Evolutionary conservation across 2,888 invertebrate genomes (phyloP).

Genomic region (Diadromus collaris): DNA sequence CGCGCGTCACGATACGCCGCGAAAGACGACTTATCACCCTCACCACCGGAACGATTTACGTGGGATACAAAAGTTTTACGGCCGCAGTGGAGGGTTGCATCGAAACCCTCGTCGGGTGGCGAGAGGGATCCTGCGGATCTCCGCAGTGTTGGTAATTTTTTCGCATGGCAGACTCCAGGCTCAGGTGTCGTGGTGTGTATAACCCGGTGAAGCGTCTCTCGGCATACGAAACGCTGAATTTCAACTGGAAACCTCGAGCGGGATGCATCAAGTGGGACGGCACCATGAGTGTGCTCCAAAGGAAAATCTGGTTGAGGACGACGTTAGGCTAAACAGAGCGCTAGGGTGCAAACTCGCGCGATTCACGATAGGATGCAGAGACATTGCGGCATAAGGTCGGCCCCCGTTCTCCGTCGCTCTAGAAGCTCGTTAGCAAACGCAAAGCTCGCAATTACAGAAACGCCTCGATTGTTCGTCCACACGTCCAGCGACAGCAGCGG

Average conservation of each 20-base stretch:
- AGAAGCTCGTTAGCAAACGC: conserved; percentile 44
- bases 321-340: background rate
- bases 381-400: conserved; percentile 23
- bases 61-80: conserved; percentile 40
- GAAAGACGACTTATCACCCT: conserved; percentile 24
- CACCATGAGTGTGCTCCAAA: background rate
- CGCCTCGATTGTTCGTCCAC: conserved; percentile 42
- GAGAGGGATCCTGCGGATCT: conserved; percentile 10
- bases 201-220: background rate
- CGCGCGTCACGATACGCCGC: background rate
- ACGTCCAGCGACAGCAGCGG: conserved; percentile 18
- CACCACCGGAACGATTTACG: conserved; percentile 34
- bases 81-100: background rate
- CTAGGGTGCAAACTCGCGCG: conserved; percentile 4
- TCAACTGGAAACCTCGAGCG: background rate
- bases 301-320: conserved; percentile 31
- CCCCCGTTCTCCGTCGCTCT: conserved; percentile 14
- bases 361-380: conserved; percentile 29
- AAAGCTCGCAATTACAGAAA: conserved; percentile 43
- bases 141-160: background rate
- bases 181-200: background rate
- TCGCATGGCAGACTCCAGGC: background rate
- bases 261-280: background rate
- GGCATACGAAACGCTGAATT: conserved; percentile 22
- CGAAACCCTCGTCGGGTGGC: background rate